Evolutionary conservation across 2,888 invertebrate genomes (phyloP).

Genomic region (Pharmacophagus antenor): DNA sequence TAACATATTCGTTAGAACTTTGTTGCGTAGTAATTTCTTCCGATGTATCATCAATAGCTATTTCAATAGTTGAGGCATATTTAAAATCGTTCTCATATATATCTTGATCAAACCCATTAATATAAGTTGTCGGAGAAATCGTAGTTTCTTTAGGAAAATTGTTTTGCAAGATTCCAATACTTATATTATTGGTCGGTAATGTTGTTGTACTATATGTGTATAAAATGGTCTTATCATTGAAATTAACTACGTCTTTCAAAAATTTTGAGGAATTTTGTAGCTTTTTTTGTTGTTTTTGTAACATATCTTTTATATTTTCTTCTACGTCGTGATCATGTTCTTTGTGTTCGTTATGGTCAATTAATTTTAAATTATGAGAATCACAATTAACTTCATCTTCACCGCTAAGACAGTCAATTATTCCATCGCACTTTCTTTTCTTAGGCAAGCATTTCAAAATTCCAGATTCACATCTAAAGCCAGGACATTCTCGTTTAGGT

Average conservation of each 20-base stretch:
- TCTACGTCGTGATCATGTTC: slow-evolving; percentile 11
- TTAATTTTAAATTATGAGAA: slow-evolving; percentile 36
- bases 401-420: slow-evolving; percentile 88
- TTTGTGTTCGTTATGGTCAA: slow-evolving; percentile 18
- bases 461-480: slow-evolving; percentile 85
- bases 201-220: neutral
- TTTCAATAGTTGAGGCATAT: slow-evolving; percentile 50
- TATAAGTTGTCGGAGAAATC: neutral
- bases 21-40: slow-evolving; percentile 36
- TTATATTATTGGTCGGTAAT: neutral
- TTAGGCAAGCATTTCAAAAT: slow-evolving; percentile 85
- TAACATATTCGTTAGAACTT: slow-evolving; percentile 41
- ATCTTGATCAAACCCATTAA: neutral
- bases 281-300: slow-evolving; percentile 5
- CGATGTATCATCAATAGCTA: slow-evolving; percentile 39
- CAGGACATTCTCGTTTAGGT: slow-evolving; percentile 85
- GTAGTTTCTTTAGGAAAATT: neutral
- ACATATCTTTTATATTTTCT: slow-evolving; percentile 5
- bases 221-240: neutral
- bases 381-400: slow-evolving; percentile 90
- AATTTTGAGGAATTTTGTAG: neutral
- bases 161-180: neutral
- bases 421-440: slow-evolving; percentile 85
- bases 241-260: neutral
- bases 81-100: slow-evolving; percentile 37